Base-by-base conservation (phyloP, 2,888 invertebrate genomes). In the Leptopilina syphax region DNA sequence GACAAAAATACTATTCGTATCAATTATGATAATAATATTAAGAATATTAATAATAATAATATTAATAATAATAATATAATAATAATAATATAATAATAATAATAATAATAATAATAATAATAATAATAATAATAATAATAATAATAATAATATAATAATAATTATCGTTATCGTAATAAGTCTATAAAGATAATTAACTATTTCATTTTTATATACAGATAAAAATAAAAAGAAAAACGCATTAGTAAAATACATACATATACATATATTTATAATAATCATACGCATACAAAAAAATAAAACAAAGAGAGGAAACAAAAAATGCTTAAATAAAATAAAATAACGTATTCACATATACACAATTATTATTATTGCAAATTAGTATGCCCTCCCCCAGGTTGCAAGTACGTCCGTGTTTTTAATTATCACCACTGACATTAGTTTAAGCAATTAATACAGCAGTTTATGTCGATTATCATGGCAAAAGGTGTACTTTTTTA, bases 371-470 rank as follows among this genome's bases (percentile, higher is more conserved):
- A 84, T 83, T 83, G 85, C 85, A 84, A 34, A 10, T 79, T 84
- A 67, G 86, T 85, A 89, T 89, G 89, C 89, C 86, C 88, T 84
- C 84, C 87, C 87, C 89, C 89, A 89, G 81, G 86, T 91, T 91
- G 91, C 89, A 91, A 91, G 90, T 90, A 88, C 87, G 88, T 88
- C 88, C 86, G 83, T 83, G 81, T 80, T 76, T 78, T 79, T 50
- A 50, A 73, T 73, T 41, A 57, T 73, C 73, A 81, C 76, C 66
- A 73, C 68, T 80, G 81, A 85, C 86, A 90, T 90, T 89, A 90
- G 89, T 89, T 86, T 83, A 86, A 86, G 86, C 85, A 78, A 85
- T 86, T 85, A 82, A 81, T 84, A 73, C 76, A 77, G 82, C 65
- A 79, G 34, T 60, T 44, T 63, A 8, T 67, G 57, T 67, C 34